phyloP scores from a whole-genome alignment of 2,113 vertebrate species.

The Siniperca knerii region DNA sequence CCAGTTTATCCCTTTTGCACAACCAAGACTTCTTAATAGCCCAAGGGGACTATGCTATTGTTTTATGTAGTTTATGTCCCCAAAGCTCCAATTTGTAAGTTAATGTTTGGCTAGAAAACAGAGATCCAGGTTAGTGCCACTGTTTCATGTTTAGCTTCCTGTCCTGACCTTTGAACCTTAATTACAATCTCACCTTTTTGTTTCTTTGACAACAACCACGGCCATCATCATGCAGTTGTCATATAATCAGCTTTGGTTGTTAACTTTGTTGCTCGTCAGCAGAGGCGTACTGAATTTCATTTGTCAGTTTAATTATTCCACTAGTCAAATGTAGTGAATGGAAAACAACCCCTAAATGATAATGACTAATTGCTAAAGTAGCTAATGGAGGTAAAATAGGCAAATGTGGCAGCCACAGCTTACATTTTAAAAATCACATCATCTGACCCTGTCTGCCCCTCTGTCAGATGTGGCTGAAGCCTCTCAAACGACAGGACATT shows the following conservation, averaged over 20 bases:
- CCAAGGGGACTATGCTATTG: conserved; percentile 30
- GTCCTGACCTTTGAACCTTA: neutral
- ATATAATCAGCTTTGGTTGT: neutral
- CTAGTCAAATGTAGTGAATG: conserved; percentile 6
- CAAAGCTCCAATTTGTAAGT: conserved; percentile 60
- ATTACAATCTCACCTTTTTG: neutral
- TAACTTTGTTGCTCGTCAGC: neutral
- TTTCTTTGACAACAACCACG: neutral
- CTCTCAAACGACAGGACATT: conserved; percentile 85
- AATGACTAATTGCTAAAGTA: neutral
- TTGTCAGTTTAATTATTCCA: conserved; percentile 12
- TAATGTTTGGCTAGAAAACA: conserved; percentile 37
- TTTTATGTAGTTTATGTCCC: conserved; percentile 51
- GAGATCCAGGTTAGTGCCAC: conserved; percentile 12
- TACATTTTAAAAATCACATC: neutral
- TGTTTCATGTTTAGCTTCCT: neutral
- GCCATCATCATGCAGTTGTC: neutral
- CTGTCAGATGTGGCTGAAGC: conserved; percentile 91
- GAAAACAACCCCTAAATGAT: neutral
- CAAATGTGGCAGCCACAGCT: conserved; percentile 5
- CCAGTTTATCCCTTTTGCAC: conserved; percentile 74
- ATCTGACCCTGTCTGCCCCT: neutral
- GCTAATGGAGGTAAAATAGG: neutral
- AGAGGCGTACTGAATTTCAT: neutral
- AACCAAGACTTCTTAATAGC: conserved; percentile 59